These are phyloP conservation scores for Mionectes macconnelli DNA, from an alignment of 2,113 vertebrate species.

Conservation along the genomic window DNA sequence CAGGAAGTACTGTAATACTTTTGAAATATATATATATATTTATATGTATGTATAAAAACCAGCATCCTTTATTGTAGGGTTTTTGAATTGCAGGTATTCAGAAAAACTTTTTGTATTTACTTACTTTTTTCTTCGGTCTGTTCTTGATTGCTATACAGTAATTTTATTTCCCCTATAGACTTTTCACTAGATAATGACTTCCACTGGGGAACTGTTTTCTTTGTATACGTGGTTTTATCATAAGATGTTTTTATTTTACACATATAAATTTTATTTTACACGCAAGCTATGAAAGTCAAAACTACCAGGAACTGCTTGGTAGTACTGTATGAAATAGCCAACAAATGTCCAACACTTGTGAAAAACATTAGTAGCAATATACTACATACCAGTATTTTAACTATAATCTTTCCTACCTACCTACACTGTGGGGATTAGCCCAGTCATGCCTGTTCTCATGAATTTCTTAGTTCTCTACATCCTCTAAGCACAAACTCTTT, in stretches of 20 bases:
- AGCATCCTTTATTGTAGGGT: constrained; percentile 60
- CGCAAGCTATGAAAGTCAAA: constrained; percentile 65
- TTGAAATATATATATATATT: constrained; percentile 65
- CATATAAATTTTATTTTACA: constrained; percentile 71
- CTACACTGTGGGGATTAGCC: constrained; percentile 19
- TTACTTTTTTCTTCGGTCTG: constrained; percentile 2
- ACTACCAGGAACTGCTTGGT: constrained; percentile 64
- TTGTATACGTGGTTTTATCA: constrained; percentile 45
- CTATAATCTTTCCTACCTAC: constrained; percentile 28
- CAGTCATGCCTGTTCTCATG: constrained; percentile 29
- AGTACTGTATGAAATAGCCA: constrained; percentile 67
- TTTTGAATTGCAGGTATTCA: constrained; percentile 54
- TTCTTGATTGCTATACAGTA: constrained; percentile 55
- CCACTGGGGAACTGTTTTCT: constrained; percentile 41
- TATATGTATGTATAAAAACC: constrained; percentile 59
- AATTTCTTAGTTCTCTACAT: constrained; percentile 28
- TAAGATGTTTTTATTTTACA: constrained; percentile 66
- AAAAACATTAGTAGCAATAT: constrained; percentile 65
- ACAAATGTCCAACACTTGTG: constrained; percentile 47
- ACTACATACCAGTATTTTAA: constrained; percentile 62
- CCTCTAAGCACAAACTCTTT: constrained; percentile 31
- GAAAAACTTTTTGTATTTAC: constrained; percentile 32
- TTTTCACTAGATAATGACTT: constrained; percentile 55
- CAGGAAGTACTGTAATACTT: constrained; percentile 68
- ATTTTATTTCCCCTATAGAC: constrained; percentile 63